A percentile compares a stretch with the other conserved stretches of the same genome.
phyloP scores from a whole-genome alignment of 2,888 invertebrate genomes.

The Cordilura impudica region DNA sequence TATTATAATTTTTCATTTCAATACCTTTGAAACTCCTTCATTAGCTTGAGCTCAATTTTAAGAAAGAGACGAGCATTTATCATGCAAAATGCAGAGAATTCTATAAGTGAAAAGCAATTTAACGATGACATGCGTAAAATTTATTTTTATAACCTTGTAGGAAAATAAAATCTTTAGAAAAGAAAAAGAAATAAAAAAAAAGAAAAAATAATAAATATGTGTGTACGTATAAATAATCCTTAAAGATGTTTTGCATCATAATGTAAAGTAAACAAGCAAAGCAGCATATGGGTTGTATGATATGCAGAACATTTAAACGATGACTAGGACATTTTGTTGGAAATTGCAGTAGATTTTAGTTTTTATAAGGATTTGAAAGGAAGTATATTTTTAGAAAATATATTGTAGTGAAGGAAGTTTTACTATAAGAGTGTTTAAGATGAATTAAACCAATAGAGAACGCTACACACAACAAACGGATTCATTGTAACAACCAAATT shows the following conservation, averaged over 20 bases:
- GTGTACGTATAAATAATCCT: constrained; percentile 16
- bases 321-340: constrained; percentile 24
- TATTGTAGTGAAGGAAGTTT: too few relatives aligned
- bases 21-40: neutral
- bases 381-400: too few relatives aligned
- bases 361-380: too few relatives aligned
- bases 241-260: constrained; percentile 25
- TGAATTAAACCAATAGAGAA: too few relatives aligned
- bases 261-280: constrained; percentile 8
- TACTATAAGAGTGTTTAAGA: too few relatives aligned
- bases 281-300: neutral
- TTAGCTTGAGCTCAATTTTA: neutral
- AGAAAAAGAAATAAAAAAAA: constrained; percentile 19
- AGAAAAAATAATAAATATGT: constrained; percentile 16
- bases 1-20: constrained; percentile 23
- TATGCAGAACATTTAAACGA: constrained; percentile 1
- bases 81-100: constrained; percentile 17
- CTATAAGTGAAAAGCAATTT: constrained; percentile 52
- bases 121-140: constrained; percentile 60
- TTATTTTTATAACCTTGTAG: constrained; percentile 58
- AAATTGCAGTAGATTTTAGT: neutral
- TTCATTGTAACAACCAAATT: too few relatives aligned
- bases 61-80: constrained; percentile 38
- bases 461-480: too few relatives aligned
- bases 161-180: constrained; percentile 21